Percentiles rank a stretch among this genome's conserved stretches.
These are phyloP conservation scores for Oreohelix idahoensis DNA, from an alignment of 1,140 invertebrate species.

Conservation along the genomic window DNA sequence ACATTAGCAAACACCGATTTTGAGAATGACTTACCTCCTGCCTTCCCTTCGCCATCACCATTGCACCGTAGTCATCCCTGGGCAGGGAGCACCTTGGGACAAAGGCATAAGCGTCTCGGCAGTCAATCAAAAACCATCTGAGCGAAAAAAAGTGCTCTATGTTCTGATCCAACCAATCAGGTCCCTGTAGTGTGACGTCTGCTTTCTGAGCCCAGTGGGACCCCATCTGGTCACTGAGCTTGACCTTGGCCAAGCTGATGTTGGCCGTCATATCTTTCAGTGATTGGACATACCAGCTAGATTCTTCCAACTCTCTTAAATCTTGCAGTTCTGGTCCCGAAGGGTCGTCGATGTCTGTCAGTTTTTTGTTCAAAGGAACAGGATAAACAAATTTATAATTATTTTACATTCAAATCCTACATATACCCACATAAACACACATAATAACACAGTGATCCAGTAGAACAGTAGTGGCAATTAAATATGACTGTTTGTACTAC, in stretches of 20 bases:
- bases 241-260: background rate
- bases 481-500: too few species aligned
- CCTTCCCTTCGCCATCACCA: background rate
- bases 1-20: too few species aligned
- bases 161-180: background rate
- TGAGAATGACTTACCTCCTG: constrained; percentile 23
- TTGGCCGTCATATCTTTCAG: background rate
- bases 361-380: too few species aligned
- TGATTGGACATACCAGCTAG: constrained; percentile 1
- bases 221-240: background rate
- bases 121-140: constrained; percentile 23
- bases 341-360: constrained; percentile 8
- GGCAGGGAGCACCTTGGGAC: background rate
- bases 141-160: background rate
- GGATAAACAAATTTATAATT: too few species aligned
- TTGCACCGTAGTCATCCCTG: background rate
- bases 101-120: constrained; percentile 10
- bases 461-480: too few species aligned
- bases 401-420: too few species aligned
- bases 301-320: background rate
- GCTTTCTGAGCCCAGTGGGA: constrained; percentile 5
- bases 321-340: background rate
- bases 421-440: too few species aligned
- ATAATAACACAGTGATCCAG: too few species aligned
- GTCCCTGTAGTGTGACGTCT: background rate